phyloP scores from a whole-genome alignment of 1,140 invertebrate genomes.

The Melanaphis sacchari region DNA sequence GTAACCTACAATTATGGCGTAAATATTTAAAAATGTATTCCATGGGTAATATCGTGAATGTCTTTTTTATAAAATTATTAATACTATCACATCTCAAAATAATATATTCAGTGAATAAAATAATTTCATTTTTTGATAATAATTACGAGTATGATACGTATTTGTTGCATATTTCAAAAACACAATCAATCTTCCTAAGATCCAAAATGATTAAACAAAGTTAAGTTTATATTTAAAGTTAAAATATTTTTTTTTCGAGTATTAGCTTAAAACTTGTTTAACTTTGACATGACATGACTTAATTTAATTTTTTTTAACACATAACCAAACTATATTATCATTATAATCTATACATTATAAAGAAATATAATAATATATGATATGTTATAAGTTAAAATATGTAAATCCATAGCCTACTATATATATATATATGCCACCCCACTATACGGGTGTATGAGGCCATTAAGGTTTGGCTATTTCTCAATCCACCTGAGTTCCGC shows the following conservation, averaged over 20 bases:
- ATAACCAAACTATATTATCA: too few relatives aligned
- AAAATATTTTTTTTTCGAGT: not conserved
- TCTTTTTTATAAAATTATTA: too few relatives aligned
- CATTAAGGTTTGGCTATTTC: not conserved
- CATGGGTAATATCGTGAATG: too few relatives aligned
- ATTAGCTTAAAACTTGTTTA: not conserved
- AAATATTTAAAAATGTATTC: too few relatives aligned
- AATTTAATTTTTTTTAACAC: not conserved
- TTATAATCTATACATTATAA: not conserved
- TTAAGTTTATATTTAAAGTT: not conserved
- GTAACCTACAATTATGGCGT: too few relatives aligned
- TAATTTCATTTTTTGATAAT: too few relatives aligned
- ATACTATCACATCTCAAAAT: not conserved
- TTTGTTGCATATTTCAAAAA: not conserved
- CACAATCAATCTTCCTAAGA: not conserved
- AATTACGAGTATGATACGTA: too few relatives aligned
- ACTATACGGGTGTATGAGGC: not conserved
- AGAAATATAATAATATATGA: not conserved
- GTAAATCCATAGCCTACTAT: not conserved
- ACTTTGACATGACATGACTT: not conserved
- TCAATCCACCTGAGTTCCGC: not conserved
- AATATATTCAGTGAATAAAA: too few relatives aligned
- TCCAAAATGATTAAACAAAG: not conserved
- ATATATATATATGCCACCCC: not conserved
- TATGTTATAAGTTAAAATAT: not conserved